Conservation (phyloP, 2,113 vertebrate species). For the Hippopotamus amphibius region DNA sequence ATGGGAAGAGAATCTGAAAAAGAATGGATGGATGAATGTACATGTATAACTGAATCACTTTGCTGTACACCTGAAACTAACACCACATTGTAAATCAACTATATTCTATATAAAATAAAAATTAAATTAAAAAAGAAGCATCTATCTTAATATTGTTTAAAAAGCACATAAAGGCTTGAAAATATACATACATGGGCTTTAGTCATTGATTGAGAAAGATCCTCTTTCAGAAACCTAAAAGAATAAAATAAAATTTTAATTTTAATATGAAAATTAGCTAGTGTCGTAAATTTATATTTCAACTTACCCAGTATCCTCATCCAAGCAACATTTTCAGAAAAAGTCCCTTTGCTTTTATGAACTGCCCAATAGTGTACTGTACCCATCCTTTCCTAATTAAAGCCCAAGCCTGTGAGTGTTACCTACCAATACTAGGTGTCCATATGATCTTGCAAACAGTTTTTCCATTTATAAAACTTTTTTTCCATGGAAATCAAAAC, state of each 20-base stretch:
- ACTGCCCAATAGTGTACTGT: rapidly evolving
- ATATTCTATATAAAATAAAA: too few relatives aligned
- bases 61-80: too few relatives aligned
- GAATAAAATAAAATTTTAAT: not conserved
- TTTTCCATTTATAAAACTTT: not conserved
- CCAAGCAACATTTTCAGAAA: not conserved
- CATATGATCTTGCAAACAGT: not conserved
- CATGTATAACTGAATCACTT: too few relatives aligned
- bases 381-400: not conserved
- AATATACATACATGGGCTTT: not conserved
- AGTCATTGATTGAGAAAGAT: not conserved
- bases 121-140: not conserved
- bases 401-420: not conserved
- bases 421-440: not conserved
- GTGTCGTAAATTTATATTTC: not conserved
- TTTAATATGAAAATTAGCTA: not conserved
- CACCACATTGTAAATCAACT: too few relatives aligned
- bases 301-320: not conserved
- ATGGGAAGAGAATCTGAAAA: too few relatives aligned
- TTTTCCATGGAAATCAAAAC: not conserved
- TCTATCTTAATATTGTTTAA: not conserved
- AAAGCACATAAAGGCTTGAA: not conserved
- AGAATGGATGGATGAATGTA: too few relatives aligned
- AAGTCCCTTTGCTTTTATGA: not conserved
- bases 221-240: not conserved